Percentiles rank a stretch among this genome's conserved stretches.
Conservation (phyloP, 2,113 vertebrate genomes). For the Aegithalos caudatus region DNA sequence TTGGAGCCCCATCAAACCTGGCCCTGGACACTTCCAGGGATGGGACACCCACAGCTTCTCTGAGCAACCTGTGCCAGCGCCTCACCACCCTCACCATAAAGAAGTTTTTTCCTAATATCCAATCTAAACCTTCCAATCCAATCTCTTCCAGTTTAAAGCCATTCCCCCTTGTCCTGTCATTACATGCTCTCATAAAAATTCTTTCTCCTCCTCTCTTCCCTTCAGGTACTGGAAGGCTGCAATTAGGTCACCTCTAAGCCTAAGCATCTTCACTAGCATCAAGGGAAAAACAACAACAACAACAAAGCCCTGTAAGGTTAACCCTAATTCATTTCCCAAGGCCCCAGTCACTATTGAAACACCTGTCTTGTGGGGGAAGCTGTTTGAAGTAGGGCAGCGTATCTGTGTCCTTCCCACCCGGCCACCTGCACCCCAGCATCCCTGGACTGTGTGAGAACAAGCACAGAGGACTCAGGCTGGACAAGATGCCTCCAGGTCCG, state of each 20-base stretch:
- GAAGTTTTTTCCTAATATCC: not conserved
- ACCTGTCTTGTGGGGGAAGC: not conserved
- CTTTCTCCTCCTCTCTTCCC: not conserved
- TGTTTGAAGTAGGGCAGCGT: not conserved
- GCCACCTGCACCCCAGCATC: not conserved
- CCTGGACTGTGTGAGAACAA: not conserved
- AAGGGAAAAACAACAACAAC: not conserved
- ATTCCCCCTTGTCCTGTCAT: not conserved
- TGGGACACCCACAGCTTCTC: not conserved
- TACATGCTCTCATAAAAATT: not conserved
- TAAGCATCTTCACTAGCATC: not conserved
- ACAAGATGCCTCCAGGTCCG: not conserved
- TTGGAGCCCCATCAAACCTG: not conserved
- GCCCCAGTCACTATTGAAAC: not conserved
- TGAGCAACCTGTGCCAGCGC: not conserved
- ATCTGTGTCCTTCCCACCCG: not conserved
- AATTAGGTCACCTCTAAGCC: not conserved
- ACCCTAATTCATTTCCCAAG: slow-evolving; percentile 24
- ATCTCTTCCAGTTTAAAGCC: not conserved
- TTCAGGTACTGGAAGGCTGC: not conserved
- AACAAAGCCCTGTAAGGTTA: not conserved
- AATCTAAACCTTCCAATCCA: not conserved
- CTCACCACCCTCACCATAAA: not conserved
- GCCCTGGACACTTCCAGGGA: not conserved
- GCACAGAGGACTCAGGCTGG: not conserved